Evolutionary conservation across 2,888 invertebrate species (phyloP), one percentile per base, ranked within the genome.

Genomic region (Poecilus cupreus): DNA sequence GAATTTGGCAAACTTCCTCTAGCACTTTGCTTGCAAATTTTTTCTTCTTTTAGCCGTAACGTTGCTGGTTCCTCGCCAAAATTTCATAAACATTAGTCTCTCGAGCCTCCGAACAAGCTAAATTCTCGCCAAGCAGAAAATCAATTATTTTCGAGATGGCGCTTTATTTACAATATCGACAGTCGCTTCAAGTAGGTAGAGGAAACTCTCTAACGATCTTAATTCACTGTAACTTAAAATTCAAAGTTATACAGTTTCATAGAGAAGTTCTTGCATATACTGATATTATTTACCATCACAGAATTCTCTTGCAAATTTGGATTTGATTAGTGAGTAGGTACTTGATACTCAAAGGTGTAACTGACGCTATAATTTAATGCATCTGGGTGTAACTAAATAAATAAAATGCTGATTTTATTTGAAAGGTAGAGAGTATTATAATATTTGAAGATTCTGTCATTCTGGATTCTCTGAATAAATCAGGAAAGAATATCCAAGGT

Each of bases 41-140:
- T 68, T 32, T 60, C 60, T 20, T 37, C 64, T 60, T 60, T 60
- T 60, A 60, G 8, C 22, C 22, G 22, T 54, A 22, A 6, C 26
- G 26, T 3, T n/a, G 24, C 13, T 60, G 60, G 60, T 24, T 60
- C 60, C 6, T 60, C 24, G 60, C 60, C 60, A 60, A 60, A 60
- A 60, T 60, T 60, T 60, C 60, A 60, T 60, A 60, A 60, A 60
- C 60, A 60, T 60, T 60, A 60, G 60, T 60, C 60, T 54, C 54
- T 54, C 20, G 54, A 54, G 60, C 26, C n/a, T 6, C 26, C 26
- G 5, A 54, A 54, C 22, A 54, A 54, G 54, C 8, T 3, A 18
- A 22, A 22, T 60, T 60, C 60, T 26, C 60, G n/a, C 60, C 24
- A 60, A 60, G 60, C 60, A 60, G 60, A 60, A 60, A 60, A 60